Percentiles rank a stretch among this genome's conserved stretches.
Conservation (phyloP, 1,140 invertebrate genomes). For the Melitaea cinxia region DNA sequence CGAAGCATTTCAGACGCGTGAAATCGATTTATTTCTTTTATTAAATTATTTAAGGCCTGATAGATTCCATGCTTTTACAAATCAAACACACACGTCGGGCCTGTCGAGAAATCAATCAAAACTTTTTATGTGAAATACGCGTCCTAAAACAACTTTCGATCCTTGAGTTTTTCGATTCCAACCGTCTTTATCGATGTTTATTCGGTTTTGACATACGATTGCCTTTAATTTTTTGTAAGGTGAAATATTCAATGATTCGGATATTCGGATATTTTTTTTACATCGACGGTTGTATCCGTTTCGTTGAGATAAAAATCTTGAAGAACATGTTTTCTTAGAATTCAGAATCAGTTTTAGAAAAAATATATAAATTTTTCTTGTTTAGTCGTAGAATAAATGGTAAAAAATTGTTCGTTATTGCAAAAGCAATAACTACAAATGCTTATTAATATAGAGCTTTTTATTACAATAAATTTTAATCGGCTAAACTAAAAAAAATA, state of each 20-base stretch:
- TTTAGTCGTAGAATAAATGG: too few relatives aligned
- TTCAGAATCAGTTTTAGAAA: too few relatives aligned
- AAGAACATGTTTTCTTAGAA: too few relatives aligned
- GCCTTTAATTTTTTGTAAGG: not conserved
- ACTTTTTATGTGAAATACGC: conserved; percentile 11
- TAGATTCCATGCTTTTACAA: not conserved
- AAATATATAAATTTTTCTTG: too few relatives aligned
- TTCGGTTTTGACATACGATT: conserved; percentile 1
- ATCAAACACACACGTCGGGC: conserved; percentile 10
- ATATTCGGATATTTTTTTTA: not conserved
- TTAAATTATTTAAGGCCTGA: conserved; percentile 4
- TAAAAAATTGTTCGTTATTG: too few relatives aligned
- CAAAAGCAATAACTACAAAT: too few relatives aligned
- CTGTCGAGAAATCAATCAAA: conserved; percentile 16
- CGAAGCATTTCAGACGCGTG: not conserved
- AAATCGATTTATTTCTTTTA: conserved; percentile 2
- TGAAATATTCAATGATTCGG: conserved; percentile 1
- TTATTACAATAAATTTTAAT: too few relatives aligned
- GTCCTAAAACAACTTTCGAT: conserved; percentile 12
- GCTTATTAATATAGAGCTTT: too few relatives aligned
- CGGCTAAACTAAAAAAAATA: too few relatives aligned
- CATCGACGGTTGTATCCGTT: too few relatives aligned
- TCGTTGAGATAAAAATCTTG: too few relatives aligned
- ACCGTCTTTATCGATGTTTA: conserved; percentile 13
- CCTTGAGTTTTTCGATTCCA: conserved; percentile 11